These are phyloP conservation scores for Paradoxurus hermaphroditus DNA, from an alignment of 2,113 vertebrate species.

Conservation along the genomic window DNA sequence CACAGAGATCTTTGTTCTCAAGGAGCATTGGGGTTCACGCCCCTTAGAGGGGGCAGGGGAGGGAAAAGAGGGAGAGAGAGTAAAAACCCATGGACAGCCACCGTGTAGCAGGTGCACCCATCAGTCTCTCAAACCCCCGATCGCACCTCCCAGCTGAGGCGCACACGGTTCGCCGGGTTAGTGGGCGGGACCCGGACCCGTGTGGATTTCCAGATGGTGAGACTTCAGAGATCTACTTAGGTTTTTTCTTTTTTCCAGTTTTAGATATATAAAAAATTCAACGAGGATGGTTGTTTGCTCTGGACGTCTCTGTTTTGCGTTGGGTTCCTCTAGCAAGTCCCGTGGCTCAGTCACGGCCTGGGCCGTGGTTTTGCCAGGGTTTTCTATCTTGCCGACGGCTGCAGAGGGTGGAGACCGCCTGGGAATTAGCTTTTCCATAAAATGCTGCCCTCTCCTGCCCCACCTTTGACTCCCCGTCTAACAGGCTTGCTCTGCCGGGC, in stretches of 20 bases:
- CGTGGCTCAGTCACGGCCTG: background rate
- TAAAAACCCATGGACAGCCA: too few species aligned
- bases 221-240: background rate
- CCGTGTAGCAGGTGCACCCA: too few species aligned
- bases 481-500: background rate
- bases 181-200: background rate
- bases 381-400: background rate
- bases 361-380: rapidly evolving
- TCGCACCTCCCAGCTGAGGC: too few species aligned
- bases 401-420: background rate
- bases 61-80: background rate
- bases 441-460: background rate
- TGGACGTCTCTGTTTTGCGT: background rate
- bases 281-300: background rate
- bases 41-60: background rate
- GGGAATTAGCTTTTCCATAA: background rate
- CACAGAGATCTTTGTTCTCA: background rate
- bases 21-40: background rate
- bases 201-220: background rate
- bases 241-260: background rate
- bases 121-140: too few species aligned
- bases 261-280: background rate
- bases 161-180: too few species aligned
- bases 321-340: background rate
- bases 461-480: background rate